Evolutionary conservation across 2,797 vertebrate genomes (phyloP).

Genomic region (Emys orbicularis): DNA sequence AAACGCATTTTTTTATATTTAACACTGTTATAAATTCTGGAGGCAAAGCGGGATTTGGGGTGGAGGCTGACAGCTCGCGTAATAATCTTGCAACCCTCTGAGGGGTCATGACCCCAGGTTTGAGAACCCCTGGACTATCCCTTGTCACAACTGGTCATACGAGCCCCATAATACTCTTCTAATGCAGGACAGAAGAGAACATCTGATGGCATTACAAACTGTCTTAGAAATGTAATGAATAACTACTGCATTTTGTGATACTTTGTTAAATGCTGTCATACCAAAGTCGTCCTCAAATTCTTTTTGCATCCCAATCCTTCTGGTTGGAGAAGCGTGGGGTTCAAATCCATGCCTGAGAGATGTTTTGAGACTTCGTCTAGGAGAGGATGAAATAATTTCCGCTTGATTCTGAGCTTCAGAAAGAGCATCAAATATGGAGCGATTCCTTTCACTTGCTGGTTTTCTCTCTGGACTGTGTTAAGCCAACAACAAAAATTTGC

Average conservation of each 20-base stretch:
- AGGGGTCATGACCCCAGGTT: no score
- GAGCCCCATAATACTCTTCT: background rate
- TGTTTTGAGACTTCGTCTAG: conserved; percentile 2
- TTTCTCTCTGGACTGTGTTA: background rate
- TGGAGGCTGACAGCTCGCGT: no score
- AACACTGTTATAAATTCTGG: no score
- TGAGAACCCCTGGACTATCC: background rate
- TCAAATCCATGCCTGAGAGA: background rate
- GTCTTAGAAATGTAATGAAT: background rate
- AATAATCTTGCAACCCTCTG: no score
- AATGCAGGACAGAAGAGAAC: background rate
- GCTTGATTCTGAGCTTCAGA: background rate
- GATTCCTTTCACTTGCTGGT: background rate
- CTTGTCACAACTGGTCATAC: background rate
- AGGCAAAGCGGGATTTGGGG: no score
- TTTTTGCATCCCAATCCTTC: background rate
- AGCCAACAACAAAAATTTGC: conserved; percentile 9
- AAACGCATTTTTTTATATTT: no score
- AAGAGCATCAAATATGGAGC: accelerated
- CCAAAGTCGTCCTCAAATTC: background rate
- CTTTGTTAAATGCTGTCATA: conserved; percentile 19
- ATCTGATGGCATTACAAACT: background rate
- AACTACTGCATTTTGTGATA: accelerated
- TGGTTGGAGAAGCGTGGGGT: background rate
- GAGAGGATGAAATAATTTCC: background rate